Conservation (phyloP, 64 coral and sea anemone species). For the Astreopora myriophthalma region DNA sequence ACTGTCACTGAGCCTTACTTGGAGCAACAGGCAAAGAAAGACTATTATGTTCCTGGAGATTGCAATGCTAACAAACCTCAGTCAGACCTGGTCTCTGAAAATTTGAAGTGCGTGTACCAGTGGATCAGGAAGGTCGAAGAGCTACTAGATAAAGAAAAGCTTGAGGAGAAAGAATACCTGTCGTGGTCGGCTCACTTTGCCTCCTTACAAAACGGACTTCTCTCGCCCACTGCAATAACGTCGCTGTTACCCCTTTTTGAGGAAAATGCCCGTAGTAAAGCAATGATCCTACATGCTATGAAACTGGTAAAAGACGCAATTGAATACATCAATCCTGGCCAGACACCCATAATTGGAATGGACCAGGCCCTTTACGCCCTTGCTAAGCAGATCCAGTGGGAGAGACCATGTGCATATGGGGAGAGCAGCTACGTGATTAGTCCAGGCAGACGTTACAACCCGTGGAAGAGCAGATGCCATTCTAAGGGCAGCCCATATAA, state of each 20-base stretch:
- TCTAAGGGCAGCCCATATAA: slow-evolving; percentile 20
- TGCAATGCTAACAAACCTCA: neutral
- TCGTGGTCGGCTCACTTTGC: slow-evolving; percentile 23
- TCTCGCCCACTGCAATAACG: neutral
- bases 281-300: slow-evolving; percentile 21
- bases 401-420: neutral
- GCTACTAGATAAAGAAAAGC: slow-evolving; percentile 17
- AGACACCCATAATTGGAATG: slow-evolving; percentile 12
- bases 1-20: too few relatives aligned
- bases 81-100: slow-evolving; percentile 18
- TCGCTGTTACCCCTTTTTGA: slow-evolving; percentile 10
- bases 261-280: slow-evolving; percentile 9
- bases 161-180: slow-evolving; percentile 27
- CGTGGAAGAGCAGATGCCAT: slow-evolving; percentile 35
- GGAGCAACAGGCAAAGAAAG: too few relatives aligned
- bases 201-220: neutral
- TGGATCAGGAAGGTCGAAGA: slow-evolving; percentile 2
- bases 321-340: neutral
- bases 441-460: slow-evolving; percentile 25
- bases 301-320: neutral
- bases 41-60: neutral
- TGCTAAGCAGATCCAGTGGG: slow-evolving; percentile 16
- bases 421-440: slow-evolving; percentile 13
- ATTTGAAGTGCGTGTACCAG: slow-evolving; percentile 28
- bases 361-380: neutral